Percentiles rank a stretch among this genome's conserved stretches.
Evolutionary conservation across 2,888 invertebrate species (phyloP).

Genomic region (Limnephilus lunatus): DNA sequence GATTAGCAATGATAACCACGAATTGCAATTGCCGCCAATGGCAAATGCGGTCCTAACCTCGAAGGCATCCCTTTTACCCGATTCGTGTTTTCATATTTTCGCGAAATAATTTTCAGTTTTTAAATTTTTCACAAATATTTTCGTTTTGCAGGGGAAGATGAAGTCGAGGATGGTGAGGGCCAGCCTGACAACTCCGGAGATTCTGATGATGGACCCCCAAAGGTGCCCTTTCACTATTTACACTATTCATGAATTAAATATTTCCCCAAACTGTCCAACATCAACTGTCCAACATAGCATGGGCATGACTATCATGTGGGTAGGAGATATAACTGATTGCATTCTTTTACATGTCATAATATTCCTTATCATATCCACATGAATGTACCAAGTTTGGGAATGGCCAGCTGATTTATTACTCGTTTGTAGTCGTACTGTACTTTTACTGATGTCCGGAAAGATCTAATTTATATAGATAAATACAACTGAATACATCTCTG

Average conservation of each 20-base stretch:
- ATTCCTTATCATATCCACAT: neutral
- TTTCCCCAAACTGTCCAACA: neutral
- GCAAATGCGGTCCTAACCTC: constrained; percentile 56
- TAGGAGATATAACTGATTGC: neutral
- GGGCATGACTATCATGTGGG: neutral
- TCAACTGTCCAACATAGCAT: neutral
- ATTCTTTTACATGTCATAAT: neutral
- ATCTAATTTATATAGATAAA: neutral
- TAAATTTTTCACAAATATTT: neutral
- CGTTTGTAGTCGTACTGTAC: neutral
- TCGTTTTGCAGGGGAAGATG: constrained; percentile 79
- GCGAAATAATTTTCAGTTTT: constrained; percentile 40
- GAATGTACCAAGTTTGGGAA: neutral
- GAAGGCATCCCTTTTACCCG: constrained; percentile 66
- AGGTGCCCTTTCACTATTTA: constrained; percentile 70
- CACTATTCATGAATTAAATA: neutral
- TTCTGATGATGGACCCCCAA: constrained; percentile 83
- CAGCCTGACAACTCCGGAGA: constrained; percentile 85
- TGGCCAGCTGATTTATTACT: neutral
- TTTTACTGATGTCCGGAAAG: neutral
- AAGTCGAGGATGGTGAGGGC: constrained; percentile 82
- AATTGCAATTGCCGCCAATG: constrained; percentile 70
- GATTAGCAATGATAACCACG: constrained; percentile 80
- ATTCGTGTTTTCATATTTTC: constrained; percentile 65
- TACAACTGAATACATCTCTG: neutral